phyloP scores from a whole-genome alignment of 1,140 invertebrate species.

The Orius insidiosus region DNA sequence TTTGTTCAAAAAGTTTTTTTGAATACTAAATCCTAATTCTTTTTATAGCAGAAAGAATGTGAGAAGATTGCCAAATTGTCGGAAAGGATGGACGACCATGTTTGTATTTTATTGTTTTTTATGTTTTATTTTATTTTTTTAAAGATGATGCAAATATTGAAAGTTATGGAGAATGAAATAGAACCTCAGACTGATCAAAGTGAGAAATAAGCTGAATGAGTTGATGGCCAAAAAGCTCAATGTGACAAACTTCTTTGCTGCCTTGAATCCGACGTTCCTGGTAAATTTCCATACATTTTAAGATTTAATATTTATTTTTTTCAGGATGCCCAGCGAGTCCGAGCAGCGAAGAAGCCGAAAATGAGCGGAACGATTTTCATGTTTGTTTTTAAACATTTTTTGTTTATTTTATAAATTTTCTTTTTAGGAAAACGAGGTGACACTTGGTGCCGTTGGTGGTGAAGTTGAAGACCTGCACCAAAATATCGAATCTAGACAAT shows the following conservation, averaged over 20 bases:
- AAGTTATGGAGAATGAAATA: too few species aligned
- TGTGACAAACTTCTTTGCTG: slow-evolving; percentile 14
- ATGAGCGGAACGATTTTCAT: too few species aligned
- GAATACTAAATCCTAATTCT: background rate
- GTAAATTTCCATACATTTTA: slow-evolving; percentile 1
- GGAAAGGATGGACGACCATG: background rate
- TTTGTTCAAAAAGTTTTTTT: background rate
- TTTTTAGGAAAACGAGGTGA: too few species aligned
- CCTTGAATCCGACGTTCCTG: slow-evolving; percentile 11
- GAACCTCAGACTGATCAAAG: background rate
- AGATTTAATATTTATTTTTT: background rate
- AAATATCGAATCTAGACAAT: too few species aligned
- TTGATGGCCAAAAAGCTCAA: slow-evolving; percentile 13
- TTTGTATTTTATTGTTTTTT: slow-evolving; percentile 1
- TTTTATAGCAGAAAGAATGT: background rate
- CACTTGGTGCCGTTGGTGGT: too few species aligned
- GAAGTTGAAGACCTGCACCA: too few species aligned
- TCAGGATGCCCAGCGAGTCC: slow-evolving; percentile 11
- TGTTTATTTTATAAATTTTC: too few species aligned
- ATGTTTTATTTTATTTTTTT: background rate
- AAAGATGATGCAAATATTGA: too few species aligned
- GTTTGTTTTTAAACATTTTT: too few species aligned
- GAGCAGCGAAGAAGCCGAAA: slow-evolving; percentile 14
- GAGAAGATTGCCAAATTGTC: background rate
- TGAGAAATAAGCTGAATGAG: slow-evolving; percentile 13